Evolutionary conservation across 2,113 vertebrate genomes (phyloP).

Genomic region (Planiliza haematocheilus): DNA sequence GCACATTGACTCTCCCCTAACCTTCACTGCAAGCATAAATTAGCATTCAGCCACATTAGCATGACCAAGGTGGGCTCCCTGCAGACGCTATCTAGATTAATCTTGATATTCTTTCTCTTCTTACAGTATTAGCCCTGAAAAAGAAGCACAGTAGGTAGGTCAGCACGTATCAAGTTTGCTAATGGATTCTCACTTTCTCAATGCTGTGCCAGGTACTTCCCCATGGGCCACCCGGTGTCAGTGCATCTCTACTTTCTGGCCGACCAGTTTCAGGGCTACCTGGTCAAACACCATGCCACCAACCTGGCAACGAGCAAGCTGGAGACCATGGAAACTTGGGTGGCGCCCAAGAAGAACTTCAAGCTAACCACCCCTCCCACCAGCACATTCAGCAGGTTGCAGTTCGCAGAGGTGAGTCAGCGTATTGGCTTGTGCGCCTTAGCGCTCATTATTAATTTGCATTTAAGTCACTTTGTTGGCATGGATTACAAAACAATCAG

Average conservation of each 20-base stretch:
- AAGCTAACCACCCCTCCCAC: constrained; percentile 89
- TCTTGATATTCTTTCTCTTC: constrained; percentile 54
- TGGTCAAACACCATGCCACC: constrained; percentile 93
- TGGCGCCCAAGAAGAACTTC: constrained; percentile 94
- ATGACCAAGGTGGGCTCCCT: constrained; percentile 36
- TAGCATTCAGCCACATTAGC: constrained; percentile 62
- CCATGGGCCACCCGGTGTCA: constrained; percentile 94
- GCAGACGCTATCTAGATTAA: constrained; percentile 37
- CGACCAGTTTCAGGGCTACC: constrained; percentile 97
- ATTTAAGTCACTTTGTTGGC: constrained; percentile 35
- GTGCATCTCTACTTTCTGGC: constrained; percentile 97
- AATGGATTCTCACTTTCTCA: constrained; percentile 44
- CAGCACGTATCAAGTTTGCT: constrained; percentile 45
- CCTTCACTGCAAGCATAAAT: constrained; percentile 53
- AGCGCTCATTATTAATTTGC: constrained; percentile 43
- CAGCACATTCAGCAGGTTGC: constrained; percentile 90
- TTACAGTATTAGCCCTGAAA: constrained; percentile 45
- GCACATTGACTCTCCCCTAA: constrained; percentile 48
- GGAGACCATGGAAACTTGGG: constrained; percentile 97
- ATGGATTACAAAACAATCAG: constrained; percentile 42
- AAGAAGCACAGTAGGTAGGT: constrained; percentile 34
- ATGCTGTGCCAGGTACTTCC: constrained; percentile 88
- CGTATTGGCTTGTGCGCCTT: background rate
- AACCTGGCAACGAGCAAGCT: constrained; percentile 96
- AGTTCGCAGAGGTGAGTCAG: constrained; percentile 92